These are phyloP conservation scores for Labeo calbasu DNA, from an alignment of 2,797 vertebrate species.

Conservation along the genomic window DNA sequence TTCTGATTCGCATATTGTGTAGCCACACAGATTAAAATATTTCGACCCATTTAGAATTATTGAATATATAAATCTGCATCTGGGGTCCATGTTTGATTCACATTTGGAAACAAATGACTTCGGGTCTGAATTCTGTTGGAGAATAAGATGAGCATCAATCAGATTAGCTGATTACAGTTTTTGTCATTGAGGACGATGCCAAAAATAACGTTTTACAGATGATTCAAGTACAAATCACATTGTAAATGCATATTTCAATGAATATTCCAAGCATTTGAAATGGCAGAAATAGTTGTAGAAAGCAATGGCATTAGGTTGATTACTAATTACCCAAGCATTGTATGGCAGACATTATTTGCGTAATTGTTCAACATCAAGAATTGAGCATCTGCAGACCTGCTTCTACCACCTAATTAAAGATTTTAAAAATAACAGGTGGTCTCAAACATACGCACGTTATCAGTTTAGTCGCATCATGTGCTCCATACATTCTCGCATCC, in stretches of 20 bases:
- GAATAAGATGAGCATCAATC: not conserved
- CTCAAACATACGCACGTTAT: not conserved
- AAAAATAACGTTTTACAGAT: not conserved
- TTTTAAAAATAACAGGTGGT: not conserved
- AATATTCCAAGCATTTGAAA: not conserved
- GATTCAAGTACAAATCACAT: not conserved
- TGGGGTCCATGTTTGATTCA: not conserved
- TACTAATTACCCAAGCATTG: not conserved
- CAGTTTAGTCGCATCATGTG: not conserved
- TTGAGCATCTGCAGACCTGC: not conserved
- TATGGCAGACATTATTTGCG: not conserved
- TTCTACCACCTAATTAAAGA: not conserved
- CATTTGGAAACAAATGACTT: not conserved
- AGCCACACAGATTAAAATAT: not conserved
- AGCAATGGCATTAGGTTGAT: not conserved
- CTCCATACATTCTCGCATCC: not conserved
- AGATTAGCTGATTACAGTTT: not conserved
- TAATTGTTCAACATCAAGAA: slow-evolving; percentile 10
- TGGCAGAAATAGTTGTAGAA: not conserved
- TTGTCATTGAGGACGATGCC: not conserved
- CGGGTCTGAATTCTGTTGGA: not conserved
- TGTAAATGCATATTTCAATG: not conserved
- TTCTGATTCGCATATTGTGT: not conserved
- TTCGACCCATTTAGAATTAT: not conserved
- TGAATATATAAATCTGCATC: not conserved